phyloP scores from a whole-genome alignment of 1,140 invertebrate genomes.

The Lepidostoma basale region DNA sequence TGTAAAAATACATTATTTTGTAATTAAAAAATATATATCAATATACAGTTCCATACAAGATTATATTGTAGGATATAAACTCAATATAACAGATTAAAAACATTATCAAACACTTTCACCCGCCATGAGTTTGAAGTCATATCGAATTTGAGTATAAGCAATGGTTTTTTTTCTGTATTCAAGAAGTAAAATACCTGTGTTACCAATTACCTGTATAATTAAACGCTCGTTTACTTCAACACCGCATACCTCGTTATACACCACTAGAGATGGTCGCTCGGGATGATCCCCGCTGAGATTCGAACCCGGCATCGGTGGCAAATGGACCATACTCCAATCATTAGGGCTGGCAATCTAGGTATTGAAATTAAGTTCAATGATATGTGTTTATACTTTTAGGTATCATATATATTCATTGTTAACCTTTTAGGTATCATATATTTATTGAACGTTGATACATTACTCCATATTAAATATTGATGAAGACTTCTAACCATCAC shows the following conservation, averaged over 20 bases:
- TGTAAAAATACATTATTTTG: not conserved
- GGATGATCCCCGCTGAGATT: slow-evolving; percentile 5
- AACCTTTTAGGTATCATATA: too few species aligned
- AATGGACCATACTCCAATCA: not conserved
- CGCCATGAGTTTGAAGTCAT: not conserved
- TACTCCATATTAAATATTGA: too few species aligned
- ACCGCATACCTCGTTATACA: not conserved
- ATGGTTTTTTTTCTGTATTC: too few species aligned
- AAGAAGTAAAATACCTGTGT: not conserved
- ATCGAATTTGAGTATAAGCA: not conserved
- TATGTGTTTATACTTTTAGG: too few species aligned
- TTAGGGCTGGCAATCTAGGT: not conserved
- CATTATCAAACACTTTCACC: not conserved
- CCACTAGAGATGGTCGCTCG: not conserved
- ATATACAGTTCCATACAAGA: not conserved
- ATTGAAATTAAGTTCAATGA: too few species aligned
- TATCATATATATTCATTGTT: too few species aligned
- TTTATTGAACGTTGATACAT: too few species aligned
- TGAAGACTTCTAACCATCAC: too few species aligned
- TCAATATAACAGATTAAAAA: not conserved
- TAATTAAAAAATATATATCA: not conserved
- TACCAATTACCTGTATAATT: not conserved
- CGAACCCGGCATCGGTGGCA: not conserved
- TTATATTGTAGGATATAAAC: not conserved
- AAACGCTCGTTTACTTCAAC: not conserved